phyloP scores from a whole-genome alignment of 2,888 invertebrate genomes.

The Hemithea aestivaria region DNA sequence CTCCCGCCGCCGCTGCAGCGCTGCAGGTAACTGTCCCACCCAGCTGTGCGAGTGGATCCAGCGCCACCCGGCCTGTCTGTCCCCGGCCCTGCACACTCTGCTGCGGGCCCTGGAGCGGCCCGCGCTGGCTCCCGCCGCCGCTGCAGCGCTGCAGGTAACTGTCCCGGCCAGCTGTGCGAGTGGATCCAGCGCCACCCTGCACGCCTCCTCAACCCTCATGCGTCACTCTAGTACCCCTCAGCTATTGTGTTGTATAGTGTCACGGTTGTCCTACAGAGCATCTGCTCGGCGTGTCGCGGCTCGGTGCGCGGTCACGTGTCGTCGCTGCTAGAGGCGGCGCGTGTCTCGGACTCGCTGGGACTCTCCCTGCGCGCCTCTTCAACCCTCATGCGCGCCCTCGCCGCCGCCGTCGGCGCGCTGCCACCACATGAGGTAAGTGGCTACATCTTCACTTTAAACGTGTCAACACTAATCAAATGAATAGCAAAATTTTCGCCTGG shows the following conservation, averaged over 20 bases:
- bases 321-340: constrained; percentile 86
- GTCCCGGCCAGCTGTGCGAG: constrained; percentile 91
- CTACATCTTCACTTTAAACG: no score
- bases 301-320: constrained; percentile 88
- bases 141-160: constrained; percentile 87
- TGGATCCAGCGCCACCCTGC: neutral
- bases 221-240: no score
- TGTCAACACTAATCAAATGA: no score
- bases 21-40: no score
- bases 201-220: no score
- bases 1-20: constrained; percentile 89
- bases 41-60: constrained; percentile 84
- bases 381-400: constrained; percentile 84
- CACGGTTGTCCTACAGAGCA: constrained; percentile 65
- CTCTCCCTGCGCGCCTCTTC: constrained; percentile 87
- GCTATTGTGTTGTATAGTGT: neutral
- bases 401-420: constrained; percentile 70
- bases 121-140: constrained; percentile 89
- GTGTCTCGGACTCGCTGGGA: constrained; percentile 84
- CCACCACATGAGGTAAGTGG: constrained; percentile 65
- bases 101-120: constrained; percentile 76
- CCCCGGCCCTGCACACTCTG: no score
- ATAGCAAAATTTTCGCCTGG: no score
- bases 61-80: neutral
- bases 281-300: constrained; percentile 89